Base-by-base conservation (phyloP, 2,888 invertebrate species). In the Cantharis nigra region DNA sequence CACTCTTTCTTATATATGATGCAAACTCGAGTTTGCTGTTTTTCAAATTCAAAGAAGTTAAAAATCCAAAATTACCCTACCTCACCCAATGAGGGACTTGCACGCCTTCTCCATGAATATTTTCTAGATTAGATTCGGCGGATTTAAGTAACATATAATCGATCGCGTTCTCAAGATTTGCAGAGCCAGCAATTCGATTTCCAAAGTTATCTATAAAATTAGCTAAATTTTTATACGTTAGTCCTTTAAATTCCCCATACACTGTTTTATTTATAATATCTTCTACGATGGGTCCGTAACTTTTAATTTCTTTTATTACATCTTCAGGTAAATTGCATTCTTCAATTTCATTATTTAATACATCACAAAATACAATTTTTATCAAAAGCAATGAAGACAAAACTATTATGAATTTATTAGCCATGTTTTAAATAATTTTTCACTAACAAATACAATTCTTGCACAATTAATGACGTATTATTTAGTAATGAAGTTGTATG, bases 21-120 rank as follows among this genome's bases (percentile, higher is more conserved):
- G 20, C 20, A 20, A 20, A 20, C 3, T 20, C 20, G 20, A 20
- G 20, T 16, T 16, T 20, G 20, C 3, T 20, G 20, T 20, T 16
- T 16, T 16, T 16, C 16, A 16, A 20, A n/a, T 49, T 49, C n/a
- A n/a, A 5, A 49, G 5, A 7, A n/a, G 7, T 49, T 2, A 49
- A 49, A 30, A 70, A 30, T 16, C 7, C 20, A 16, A 49, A 64
- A 26, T 28, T 26, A 14, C 49, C 7, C 7, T 13, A 69, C 91
- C 91, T 90, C 69, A 90, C 86, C 92, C 92, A 93, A 82, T 89
- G 90, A 0, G 92, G 91, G 11, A 92, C 90, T 65, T 83, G 83
- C 1, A 92, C 92, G 20, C 90, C 87, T 89, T 96, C 96, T 0
- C 93, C 94, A 80, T 92, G 92, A 5, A 96, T 94, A 83, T 94